Evolutionary conservation across 2,888 invertebrate genomes (phyloP).

Genomic region (Philaethria dido): DNA sequence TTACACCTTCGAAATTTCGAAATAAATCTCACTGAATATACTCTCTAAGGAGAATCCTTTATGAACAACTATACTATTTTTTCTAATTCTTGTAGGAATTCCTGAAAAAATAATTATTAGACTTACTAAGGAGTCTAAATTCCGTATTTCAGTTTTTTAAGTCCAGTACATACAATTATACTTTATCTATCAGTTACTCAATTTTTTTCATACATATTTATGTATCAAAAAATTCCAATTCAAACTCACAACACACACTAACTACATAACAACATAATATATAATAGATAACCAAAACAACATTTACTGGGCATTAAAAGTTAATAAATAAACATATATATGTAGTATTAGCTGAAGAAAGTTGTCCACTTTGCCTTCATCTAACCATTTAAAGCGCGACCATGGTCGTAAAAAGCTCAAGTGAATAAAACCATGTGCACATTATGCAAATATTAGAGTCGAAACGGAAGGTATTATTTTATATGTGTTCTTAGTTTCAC

Average conservation of each 20-base stretch:
- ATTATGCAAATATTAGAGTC: constrained; percentile 41
- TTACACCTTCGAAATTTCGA: too few species aligned
- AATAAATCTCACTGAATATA: too few species aligned
- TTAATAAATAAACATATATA: constrained; percentile 31
- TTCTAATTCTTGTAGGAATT: too few species aligned
- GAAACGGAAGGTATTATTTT: constrained; percentile 38
- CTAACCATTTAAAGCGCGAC: constrained; percentile 38
- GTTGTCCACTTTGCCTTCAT: constrained; percentile 38
- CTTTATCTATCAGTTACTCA: too few species aligned
- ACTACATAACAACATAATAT: not conserved
- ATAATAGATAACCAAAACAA: not conserved
- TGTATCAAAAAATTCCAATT: too few species aligned
- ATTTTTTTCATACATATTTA: too few species aligned
- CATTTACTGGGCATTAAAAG: not conserved
- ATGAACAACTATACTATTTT: too few species aligned
- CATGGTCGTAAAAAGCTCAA: constrained; percentile 39
- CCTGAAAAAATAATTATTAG: too few species aligned
- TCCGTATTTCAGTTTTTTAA: too few species aligned
- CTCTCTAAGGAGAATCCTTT: too few species aligned
- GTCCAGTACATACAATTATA: too few species aligned
- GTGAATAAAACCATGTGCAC: constrained; percentile 42
- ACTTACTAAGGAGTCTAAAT: too few species aligned
- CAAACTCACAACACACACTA: not conserved
- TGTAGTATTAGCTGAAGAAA: constrained; percentile 38
- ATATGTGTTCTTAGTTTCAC: constrained; percentile 25